A percentile compares a stretch with the other conserved stretches of the same genome.
These are phyloP conservation scores for Hemibagrus guttatus DNA, from an alignment of 2,797 vertebrate species.

Conservation along the genomic window DNA sequence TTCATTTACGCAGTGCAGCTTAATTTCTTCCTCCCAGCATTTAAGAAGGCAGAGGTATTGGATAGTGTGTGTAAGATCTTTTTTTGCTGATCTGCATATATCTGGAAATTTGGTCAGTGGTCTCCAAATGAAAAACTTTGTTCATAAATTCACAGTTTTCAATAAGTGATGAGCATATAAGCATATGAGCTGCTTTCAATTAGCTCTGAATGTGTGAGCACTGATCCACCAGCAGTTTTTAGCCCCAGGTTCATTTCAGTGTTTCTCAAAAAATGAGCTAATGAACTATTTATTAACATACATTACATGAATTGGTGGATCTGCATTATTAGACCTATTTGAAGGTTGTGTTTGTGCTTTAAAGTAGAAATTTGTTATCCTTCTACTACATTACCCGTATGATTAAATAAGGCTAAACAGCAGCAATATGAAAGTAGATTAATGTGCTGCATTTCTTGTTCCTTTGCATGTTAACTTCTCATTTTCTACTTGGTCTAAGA, in stretches of 20 bases:
- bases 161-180: not conserved
- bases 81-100: not conserved
- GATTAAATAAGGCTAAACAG: conserved; percentile 5
- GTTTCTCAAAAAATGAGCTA: not conserved
- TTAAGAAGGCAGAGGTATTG: not conserved
- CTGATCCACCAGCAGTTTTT: not conserved
- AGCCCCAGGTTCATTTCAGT: not conserved
- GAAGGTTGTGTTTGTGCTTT: not conserved
- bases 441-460: not conserved
- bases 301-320: not conserved
- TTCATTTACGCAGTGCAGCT: not conserved
- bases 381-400: not conserved
- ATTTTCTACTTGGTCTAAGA: conserved; percentile 12
- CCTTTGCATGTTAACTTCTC: not conserved
- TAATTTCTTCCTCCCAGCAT: not conserved
- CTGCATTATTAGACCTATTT: not conserved
- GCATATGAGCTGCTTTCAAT: not conserved
- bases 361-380: not conserved
- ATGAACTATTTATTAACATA: conserved; percentile 14
- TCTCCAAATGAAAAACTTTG: not conserved
- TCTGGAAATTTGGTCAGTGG: not conserved
- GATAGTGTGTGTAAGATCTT: not conserved
- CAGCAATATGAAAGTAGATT: conserved; percentile 1
- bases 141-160: not conserved
- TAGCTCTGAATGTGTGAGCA: not conserved